Conservation (phyloP, 2,888 invertebrate genomes). For the Sepiola atlantica region DNA sequence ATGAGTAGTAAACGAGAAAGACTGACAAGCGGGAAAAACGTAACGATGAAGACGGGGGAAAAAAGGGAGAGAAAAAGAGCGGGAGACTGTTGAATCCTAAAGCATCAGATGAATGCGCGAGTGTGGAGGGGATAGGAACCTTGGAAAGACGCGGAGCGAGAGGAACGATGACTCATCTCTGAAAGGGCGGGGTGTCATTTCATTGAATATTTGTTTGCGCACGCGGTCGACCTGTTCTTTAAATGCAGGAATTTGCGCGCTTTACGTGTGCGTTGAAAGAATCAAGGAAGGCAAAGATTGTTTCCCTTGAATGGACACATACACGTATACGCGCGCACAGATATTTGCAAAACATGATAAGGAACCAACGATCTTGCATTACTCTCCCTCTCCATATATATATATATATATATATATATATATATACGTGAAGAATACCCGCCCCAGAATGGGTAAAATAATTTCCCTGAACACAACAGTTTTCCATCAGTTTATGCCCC, state of each 20-base stretch:
- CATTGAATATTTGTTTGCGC: not conserved
- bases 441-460: too few relatives aligned
- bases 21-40: not conserved
- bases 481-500: too few relatives aligned
- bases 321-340: not conserved
- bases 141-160: not conserved
- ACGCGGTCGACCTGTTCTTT: not conserved
- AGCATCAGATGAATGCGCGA: not conserved
- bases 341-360: not conserved
- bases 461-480: too few relatives aligned
- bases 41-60: not conserved
- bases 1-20: not conserved
- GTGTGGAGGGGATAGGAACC: not conserved
- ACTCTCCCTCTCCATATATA: too few relatives aligned
- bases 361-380: not conserved
- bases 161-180: not conserved
- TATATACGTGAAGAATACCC: too few relatives aligned
- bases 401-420: too few relatives aligned
- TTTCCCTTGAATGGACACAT: not conserved
- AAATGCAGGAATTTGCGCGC: not conserved
- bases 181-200: not conserved
- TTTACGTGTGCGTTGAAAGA: not conserved
- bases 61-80: not conserved
- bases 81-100: not conserved
- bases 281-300: not conserved